phyloP scores from a whole-genome alignment of 2,797 vertebrate genomes.

The Hippocampus kuda region DNA sequence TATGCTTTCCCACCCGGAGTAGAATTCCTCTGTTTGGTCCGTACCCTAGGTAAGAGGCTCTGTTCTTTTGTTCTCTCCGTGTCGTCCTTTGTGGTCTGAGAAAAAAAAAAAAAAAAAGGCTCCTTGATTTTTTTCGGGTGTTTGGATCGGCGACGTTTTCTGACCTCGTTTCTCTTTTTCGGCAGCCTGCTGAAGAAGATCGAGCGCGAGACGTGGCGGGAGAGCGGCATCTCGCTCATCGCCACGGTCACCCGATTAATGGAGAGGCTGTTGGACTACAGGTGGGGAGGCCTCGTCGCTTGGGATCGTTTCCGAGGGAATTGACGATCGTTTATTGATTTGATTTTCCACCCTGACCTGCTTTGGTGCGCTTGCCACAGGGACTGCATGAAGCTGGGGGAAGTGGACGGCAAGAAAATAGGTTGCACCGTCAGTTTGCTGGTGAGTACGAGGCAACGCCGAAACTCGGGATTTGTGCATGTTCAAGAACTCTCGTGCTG shows the following conservation, averaged over 20 bases:
- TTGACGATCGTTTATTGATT: neutral
- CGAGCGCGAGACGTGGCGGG: slow-evolving; percentile 97
- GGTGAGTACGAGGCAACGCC: slow-evolving; percentile 61
- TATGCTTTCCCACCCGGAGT: slow-evolving; percentile 96
- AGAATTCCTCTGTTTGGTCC: slow-evolving; percentile 99
- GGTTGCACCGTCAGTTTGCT: slow-evolving; percentile 96
- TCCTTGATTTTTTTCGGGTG: neutral
- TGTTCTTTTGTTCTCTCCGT: slow-evolving; percentile 64
- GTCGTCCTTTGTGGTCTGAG: slow-evolving; percentile 1
- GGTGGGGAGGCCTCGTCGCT: slow-evolving; percentile 54
- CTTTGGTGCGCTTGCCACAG: slow-evolving; percentile 46
- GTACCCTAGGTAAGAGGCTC: slow-evolving; percentile 98
- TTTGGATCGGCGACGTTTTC: neutral
- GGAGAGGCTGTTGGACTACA: slow-evolving; percentile 96
- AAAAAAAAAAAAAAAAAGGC: neutral
- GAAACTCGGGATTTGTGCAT: neutral
- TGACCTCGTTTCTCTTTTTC: slow-evolving; percentile 27
- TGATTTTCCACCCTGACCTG: too few relatives aligned
- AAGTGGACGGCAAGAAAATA: slow-evolving; percentile 98
- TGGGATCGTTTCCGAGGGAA: neutral
- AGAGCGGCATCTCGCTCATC: slow-evolving; percentile 93
- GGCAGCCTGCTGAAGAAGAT: slow-evolving; percentile 95
- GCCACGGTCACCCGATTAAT: slow-evolving; percentile 96
- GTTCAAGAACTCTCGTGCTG: neutral
- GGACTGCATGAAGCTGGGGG: slow-evolving; percentile 98